phyloP scores from a whole-genome alignment of 2,113 vertebrate genomes.

The Microcebus tavaratra region DNA sequence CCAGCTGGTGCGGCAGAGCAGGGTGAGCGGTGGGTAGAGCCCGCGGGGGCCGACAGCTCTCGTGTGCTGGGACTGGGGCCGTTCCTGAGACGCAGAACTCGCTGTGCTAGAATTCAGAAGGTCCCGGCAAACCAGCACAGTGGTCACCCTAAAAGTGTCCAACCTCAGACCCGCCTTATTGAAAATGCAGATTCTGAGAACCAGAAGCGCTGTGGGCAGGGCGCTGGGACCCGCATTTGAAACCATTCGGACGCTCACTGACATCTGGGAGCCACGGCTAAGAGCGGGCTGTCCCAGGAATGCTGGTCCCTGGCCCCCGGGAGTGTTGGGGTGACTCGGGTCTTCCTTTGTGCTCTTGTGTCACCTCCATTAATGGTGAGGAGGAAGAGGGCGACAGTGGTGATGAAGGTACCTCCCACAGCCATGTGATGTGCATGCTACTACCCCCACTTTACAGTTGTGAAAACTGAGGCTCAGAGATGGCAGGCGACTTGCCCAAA shows the following conservation, averaged over 20 bases:
- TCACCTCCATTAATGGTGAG: not conserved
- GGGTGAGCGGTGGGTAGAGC: fast-evolving
- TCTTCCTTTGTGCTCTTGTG: not conserved
- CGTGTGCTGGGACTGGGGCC: fast-evolving
- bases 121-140: not conserved
- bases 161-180: not conserved
- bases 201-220: no score
- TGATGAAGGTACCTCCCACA: not conserved
- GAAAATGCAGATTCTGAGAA: not conserved
- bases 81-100: not conserved
- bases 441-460: not conserved
- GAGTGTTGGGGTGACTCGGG: fast-evolving
- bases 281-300: not conserved
- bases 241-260: not conserved
- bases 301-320: not conserved
- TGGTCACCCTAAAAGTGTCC: not conserved
- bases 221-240: not conserved
- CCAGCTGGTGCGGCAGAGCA: not conserved
- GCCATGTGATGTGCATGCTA: fast-evolving
- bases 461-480: not conserved
- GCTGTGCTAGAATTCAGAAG: not conserved
- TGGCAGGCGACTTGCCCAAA: not conserved
- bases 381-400: fast-evolving
- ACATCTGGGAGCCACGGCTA: not conserved
- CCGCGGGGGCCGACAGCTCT: fast-evolving